These are phyloP conservation scores for Lathronympha strigana DNA, from an alignment of 2,888 invertebrate genomes.

Conservation along the genomic window DNA sequence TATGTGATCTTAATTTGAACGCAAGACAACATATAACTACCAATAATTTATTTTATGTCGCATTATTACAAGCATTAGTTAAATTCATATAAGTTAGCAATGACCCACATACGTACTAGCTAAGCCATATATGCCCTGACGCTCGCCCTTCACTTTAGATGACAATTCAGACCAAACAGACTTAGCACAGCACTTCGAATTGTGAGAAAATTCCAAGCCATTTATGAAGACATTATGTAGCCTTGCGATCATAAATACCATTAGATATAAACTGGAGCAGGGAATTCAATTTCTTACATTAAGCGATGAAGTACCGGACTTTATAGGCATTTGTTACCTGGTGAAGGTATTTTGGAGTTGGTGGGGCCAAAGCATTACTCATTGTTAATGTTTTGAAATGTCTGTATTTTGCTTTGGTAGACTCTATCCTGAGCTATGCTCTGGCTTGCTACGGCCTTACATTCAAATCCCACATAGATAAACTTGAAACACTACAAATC, in stretches of 20 bases:
- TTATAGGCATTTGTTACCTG: background rate
- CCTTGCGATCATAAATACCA: conserved; percentile 10
- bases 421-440: no score
- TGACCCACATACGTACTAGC: conserved; percentile 43
- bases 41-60: background rate
- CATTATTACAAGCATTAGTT: conserved; percentile 7
- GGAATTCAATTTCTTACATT: conserved; percentile 1
- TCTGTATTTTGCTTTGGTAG: no score
- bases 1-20: no score
- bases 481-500: no score
- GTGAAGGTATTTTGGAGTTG: background rate
- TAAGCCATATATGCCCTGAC: conserved; percentile 45
- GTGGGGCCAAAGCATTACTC: no score
- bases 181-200: conserved; percentile 5
- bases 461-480: no score
- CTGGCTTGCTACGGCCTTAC: no score
- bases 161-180: conserved; percentile 32
- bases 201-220: conserved; percentile 33
- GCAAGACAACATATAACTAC: no score
- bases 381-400: no score
- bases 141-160: conserved; percentile 50
- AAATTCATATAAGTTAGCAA: conserved; percentile 41
- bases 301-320: background rate
- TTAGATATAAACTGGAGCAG: conserved; percentile 13
- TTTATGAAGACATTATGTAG: conserved; percentile 18